These are phyloP conservation scores for Pentamera pediparva DNA, from an alignment of 53 echinoderm and acorn worm species.

Conservation along the genomic window DNA sequence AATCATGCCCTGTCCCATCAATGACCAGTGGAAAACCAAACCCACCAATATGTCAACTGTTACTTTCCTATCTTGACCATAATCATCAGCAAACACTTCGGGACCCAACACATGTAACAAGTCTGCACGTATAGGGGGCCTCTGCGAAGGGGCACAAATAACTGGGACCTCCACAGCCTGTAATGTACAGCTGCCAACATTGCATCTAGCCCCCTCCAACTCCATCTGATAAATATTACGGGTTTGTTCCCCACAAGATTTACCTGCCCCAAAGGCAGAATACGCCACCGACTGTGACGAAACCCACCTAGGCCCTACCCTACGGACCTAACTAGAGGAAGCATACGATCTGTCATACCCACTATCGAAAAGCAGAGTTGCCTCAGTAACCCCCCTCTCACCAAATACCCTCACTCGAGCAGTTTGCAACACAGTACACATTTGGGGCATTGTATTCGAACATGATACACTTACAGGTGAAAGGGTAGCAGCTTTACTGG, in stretches of 20 bases:
- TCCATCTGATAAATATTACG: slow-evolving; percentile 2
- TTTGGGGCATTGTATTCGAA: background rate
- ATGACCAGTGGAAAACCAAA: background rate
- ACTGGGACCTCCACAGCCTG: background rate
- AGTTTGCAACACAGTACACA: slow-evolving; percentile 8
- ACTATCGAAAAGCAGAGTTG: background rate
- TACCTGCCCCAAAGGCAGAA: slow-evolving; percentile 16
- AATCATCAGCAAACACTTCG: background rate
- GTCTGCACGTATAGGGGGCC: background rate
- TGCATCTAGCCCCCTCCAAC: background rate
- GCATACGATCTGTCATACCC: background rate
- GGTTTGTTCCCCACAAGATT: background rate
- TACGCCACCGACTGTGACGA: background rate
- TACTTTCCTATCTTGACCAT: background rate
- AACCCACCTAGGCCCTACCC: background rate
- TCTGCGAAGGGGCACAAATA: background rate
- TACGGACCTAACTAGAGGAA: background rate
- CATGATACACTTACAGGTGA: slow-evolving; percentile 5
- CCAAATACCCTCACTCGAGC: slow-evolving; percentile 12
- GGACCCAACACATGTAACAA: background rate
- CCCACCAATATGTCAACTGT: background rate
- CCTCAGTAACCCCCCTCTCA: slow-evolving; percentile 2
- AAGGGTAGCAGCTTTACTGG: background rate
- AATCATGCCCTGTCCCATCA: background rate
- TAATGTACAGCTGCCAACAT: background rate